Percentiles rank a stretch among this genome's conserved stretches.
These are phyloP conservation scores for Gastrophysa polygoni DNA, from an alignment of 2,888 invertebrate species.

Conservation along the genomic window DNA sequence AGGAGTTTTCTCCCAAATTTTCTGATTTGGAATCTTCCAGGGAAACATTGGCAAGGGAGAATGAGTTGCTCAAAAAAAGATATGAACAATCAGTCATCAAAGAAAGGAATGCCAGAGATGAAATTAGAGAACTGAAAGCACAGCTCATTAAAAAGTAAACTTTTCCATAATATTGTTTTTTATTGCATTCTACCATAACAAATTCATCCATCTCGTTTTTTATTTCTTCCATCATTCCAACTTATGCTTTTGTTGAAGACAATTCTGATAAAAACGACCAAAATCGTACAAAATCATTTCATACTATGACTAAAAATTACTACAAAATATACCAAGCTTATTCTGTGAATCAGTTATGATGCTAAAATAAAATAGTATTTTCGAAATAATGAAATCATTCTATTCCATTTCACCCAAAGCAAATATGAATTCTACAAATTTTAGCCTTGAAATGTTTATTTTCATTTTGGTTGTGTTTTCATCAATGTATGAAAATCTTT, in stretches of 20 bases:
- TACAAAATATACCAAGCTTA: too few species aligned
- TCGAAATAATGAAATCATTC: too few species aligned
- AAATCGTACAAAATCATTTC: too few species aligned
- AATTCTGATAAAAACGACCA: too few species aligned
- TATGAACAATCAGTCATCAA: constrained; percentile 61
- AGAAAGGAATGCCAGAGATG: constrained; percentile 62
- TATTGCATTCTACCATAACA: background rate
- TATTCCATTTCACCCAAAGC: too few species aligned
- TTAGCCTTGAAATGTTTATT: too few species aligned
- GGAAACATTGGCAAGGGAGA: constrained; percentile 52
- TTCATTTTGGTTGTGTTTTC: too few species aligned
- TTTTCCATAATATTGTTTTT: background rate
- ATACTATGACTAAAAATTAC: too few species aligned
- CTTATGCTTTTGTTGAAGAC: too few species aligned
- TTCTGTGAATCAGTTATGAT: too few species aligned
- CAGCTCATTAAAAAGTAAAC: constrained; percentile 54
- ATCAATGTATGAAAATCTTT: background rate
- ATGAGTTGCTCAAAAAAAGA: constrained; percentile 57
- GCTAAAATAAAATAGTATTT: too few species aligned
- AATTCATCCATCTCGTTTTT: background rate
- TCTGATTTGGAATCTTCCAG: constrained; percentile 47
- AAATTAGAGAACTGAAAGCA: constrained; percentile 57
- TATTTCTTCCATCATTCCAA: background rate
- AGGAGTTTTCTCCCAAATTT: constrained; percentile 38
- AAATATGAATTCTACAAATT: too few species aligned